These are phyloP conservation scores for Nomada lathburiana DNA, from an alignment of 2,888 invertebrate genomes.

Conservation along the genomic window DNA sequence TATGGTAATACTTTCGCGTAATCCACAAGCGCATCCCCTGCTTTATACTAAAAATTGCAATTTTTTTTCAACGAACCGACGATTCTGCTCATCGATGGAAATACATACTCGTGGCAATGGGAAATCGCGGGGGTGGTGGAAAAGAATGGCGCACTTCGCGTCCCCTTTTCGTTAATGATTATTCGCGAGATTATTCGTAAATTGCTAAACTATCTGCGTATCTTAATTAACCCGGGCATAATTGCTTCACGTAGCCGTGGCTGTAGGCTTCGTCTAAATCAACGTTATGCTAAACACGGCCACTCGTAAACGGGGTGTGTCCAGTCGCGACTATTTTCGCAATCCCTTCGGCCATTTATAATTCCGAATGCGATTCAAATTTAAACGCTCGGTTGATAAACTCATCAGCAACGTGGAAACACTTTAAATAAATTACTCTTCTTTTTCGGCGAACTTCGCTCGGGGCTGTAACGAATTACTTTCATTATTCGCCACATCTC, in stretches of 20 bases:
- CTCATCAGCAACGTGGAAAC: background rate
- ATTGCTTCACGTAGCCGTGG: conserved; percentile 48
- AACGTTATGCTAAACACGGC: conserved; percentile 45
- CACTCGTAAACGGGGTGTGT: conserved; percentile 32
- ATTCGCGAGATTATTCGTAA: conserved; percentile 51
- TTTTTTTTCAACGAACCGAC: background rate
- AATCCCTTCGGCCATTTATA: conserved; percentile 27
- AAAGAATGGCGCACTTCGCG: conserved; percentile 16
- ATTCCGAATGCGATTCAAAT: background rate
- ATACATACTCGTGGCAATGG: background rate
- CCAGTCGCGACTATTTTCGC: conserved; percentile 20
- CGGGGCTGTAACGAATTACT: too few species aligned
- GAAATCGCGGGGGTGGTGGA: background rate
- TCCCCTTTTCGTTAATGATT: conserved; percentile 31
- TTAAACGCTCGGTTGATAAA: conserved; percentile 20
- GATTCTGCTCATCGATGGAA: background rate
- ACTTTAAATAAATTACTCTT: background rate
- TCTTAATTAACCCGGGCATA: conserved; percentile 54
- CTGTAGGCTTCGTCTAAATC: conserved; percentile 38
- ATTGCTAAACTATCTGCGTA: conserved; percentile 51
- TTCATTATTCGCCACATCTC: too few species aligned
- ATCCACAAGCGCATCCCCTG: too few species aligned
- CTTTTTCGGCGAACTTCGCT: too few species aligned
- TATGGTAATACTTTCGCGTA: background rate
- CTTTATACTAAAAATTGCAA: background rate